phyloP scores from a whole-genome alignment of 2,113 vertebrate species.

The Siphamia tubifer region DNA sequence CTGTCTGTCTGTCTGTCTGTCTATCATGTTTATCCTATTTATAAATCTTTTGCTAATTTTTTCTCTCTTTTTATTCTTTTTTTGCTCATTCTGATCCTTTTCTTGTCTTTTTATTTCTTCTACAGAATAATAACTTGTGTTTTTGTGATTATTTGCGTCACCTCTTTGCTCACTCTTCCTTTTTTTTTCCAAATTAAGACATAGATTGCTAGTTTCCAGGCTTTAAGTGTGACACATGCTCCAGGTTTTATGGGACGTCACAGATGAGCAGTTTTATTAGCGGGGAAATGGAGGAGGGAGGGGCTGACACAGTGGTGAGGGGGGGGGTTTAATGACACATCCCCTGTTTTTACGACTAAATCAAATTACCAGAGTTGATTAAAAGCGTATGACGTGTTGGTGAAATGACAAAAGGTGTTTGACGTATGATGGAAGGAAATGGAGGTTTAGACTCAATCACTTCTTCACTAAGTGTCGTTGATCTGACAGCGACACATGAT shows the following conservation, averaged over 20 bases:
- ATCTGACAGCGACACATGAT: slow-evolving; percentile 29
- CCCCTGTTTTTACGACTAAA: slow-evolving; percentile 43
- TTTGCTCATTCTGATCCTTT: too few relatives aligned
- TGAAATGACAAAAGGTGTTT: slow-evolving; percentile 40
- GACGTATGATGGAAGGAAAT: slow-evolving; percentile 63
- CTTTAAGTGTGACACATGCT: neutral
- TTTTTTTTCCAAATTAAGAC: slow-evolving; percentile 35
- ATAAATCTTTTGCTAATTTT: too few relatives aligned
- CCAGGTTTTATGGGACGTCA: slow-evolving; percentile 42
- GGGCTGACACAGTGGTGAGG: neutral
- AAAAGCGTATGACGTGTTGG: slow-evolving; percentile 41
- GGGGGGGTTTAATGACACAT: slow-evolving; percentile 21
- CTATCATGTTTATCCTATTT: too few relatives aligned
- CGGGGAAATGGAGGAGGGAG: neutral
- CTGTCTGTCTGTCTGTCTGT: too few relatives aligned
- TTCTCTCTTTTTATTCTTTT: too few relatives aligned
- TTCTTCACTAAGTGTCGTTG: slow-evolving; percentile 45
- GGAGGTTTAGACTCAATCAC: slow-evolving; percentile 52
- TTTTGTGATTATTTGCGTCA: neutral
- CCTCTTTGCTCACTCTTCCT: neutral
- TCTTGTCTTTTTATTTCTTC: too few relatives aligned
- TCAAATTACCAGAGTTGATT: slow-evolving; percentile 57
- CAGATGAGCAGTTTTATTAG: slow-evolving; percentile 43
- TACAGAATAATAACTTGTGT: too few relatives aligned
- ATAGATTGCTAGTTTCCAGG: slow-evolving; percentile 12